Conservation (phyloP, 2,888 invertebrate genomes). For the Nomada goodeniana region DNA sequence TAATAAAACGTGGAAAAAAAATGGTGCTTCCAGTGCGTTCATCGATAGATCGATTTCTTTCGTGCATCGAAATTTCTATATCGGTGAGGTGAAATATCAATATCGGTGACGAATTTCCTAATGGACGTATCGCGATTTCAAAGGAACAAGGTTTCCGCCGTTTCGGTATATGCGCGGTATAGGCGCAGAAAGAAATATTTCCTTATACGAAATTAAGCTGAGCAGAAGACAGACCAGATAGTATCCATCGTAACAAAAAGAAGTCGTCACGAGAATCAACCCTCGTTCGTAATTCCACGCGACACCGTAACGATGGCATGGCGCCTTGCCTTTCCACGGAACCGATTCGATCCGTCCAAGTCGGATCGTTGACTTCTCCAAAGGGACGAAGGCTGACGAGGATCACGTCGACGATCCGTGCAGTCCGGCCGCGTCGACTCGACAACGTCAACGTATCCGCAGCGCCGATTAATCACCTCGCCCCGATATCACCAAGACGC, state of each 20-base stretch:
- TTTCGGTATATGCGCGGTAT: too few relatives aligned
- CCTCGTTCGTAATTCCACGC: constrained; percentile 30
- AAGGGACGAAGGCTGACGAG: constrained; percentile 29
- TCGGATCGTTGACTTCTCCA: constrained; percentile 4
- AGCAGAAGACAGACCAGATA: too few relatives aligned
- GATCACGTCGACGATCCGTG: constrained; percentile 51
- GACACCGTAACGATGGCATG: too few relatives aligned
- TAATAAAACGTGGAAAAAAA: neutral
- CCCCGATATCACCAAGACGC: constrained; percentile 61
- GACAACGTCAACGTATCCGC: constrained; percentile 55
- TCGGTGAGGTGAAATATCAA: too few relatives aligned
- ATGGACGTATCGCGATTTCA: too few relatives aligned
- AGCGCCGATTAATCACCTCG: constrained; percentile 65
- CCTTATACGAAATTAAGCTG: too few relatives aligned
- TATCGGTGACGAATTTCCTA: too few relatives aligned
- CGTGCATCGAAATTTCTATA: too few relatives aligned
- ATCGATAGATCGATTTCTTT: too few relatives aligned
- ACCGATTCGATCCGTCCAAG: neutral
- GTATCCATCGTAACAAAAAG: neutral
- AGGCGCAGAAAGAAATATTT: too few relatives aligned
- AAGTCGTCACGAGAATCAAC: neutral
- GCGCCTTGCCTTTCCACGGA: constrained; percentile 36
- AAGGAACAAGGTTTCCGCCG: too few relatives aligned
- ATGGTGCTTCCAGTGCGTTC: too few relatives aligned
- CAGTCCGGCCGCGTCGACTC: constrained; percentile 64